Evolutionary conservation across 2,113 vertebrate species (phyloP).

Genomic region (Trematomus loennbergii): DNA sequence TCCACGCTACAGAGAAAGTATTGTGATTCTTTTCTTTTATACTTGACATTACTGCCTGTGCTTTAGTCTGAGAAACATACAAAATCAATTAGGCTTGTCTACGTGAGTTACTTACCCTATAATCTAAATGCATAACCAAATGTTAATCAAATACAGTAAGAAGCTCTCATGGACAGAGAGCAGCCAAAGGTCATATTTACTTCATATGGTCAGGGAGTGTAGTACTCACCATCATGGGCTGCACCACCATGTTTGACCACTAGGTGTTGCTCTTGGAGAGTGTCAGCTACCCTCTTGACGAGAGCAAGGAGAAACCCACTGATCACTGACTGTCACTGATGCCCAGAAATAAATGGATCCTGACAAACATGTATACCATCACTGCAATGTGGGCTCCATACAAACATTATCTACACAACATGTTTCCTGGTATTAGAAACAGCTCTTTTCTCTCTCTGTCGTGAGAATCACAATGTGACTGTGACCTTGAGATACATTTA

Average conservation of each 20-base stretch:
- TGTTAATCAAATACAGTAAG: too few species aligned
- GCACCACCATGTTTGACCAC: constrained; percentile 41
- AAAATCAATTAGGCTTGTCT: too few species aligned
- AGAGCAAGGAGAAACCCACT: background rate
- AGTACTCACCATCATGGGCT: background rate
- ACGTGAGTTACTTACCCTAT: too few species aligned
- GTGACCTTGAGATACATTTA: constrained; percentile 58
- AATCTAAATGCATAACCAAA: too few species aligned
- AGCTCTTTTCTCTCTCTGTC: background rate
- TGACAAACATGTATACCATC: constrained; percentile 28
- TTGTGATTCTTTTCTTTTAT: background rate
- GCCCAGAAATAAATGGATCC: constrained; percentile 16
- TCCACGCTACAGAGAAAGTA: background rate
- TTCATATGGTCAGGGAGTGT: background rate
- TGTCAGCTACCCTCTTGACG: background rate
- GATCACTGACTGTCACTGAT: constrained; percentile 32
- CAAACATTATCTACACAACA: background rate
- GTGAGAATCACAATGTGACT: constrained; percentile 38
- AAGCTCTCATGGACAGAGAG: background rate
- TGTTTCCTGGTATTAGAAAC: background rate
- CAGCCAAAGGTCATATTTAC: background rate
- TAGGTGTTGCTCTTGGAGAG: constrained; percentile 61
- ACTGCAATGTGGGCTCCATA: background rate
- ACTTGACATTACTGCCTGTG: too few species aligned
- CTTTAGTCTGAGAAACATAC: too few species aligned